Evolutionary conservation across 2,797 vertebrate species (phyloP).

Genomic region (Kryptolebias ocellatus): DNA sequence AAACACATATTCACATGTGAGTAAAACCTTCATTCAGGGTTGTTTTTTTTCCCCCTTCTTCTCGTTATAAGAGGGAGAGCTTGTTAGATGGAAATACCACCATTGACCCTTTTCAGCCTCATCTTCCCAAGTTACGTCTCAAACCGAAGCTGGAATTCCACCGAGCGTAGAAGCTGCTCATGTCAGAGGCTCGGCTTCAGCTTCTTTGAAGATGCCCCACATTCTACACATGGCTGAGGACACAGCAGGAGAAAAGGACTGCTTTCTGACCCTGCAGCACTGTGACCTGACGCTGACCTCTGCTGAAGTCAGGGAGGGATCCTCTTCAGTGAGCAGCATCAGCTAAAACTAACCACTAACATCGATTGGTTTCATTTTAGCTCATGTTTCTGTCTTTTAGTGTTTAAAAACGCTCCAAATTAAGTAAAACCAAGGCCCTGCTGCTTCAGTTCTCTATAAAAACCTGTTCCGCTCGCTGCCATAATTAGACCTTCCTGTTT

Average conservation of each 20-base stretch:
- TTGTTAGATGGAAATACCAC: slow-evolving; percentile 15
- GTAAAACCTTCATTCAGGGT: not conserved
- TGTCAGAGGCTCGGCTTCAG: slow-evolving; percentile 52
- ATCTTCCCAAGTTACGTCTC: slow-evolving; percentile 32
- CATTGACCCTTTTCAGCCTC: slow-evolving; percentile 15
- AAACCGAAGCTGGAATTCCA: slow-evolving; percentile 42
- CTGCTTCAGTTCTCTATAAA: slow-evolving; percentile 11
- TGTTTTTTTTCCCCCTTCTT: not conserved
- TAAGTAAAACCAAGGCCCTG: slow-evolving; percentile 18
- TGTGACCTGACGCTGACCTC: slow-evolving; percentile 65
- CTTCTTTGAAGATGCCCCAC: slow-evolving; percentile 77
- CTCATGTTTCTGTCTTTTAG: too few species aligned
- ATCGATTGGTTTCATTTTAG: not conserved
- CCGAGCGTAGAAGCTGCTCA: slow-evolving; percentile 43
- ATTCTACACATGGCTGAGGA: slow-evolving; percentile 80
- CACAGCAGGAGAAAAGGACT: slow-evolving; percentile 69
- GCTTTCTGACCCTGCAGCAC: slow-evolving; percentile 67
- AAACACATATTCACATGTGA: not conserved
- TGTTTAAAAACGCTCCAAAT: too few species aligned
- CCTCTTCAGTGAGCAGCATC: slow-evolving; percentile 25
- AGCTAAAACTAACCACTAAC: slow-evolving; percentile 24
- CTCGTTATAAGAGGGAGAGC: slow-evolving; percentile 9
- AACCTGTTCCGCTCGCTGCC: slow-evolving; percentile 3
- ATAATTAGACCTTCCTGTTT: slow-evolving; percentile 50
- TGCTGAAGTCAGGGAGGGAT: slow-evolving; percentile 40